A percentile compares a stretch with the other conserved stretches of the same genome.
These are phyloP conservation scores for Antechinus stuartii DNA, from an alignment of 2,113 vertebrate genomes.

Conservation along the genomic window DNA sequence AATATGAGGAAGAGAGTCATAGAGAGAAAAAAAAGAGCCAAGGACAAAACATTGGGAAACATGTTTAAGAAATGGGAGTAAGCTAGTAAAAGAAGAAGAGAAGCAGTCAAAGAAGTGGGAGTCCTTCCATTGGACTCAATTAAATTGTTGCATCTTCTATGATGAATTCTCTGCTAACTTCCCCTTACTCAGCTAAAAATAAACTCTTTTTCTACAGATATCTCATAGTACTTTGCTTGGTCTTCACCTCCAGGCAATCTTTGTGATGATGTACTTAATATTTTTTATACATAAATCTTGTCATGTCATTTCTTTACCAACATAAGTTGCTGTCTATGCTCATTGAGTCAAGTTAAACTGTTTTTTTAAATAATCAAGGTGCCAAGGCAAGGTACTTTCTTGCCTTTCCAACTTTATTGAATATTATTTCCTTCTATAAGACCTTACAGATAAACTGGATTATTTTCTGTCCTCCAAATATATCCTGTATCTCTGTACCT, in stretches of 20 bases:
- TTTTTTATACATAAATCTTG: neutral
- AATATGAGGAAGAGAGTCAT: neutral
- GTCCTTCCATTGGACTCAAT: neutral
- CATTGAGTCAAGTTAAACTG: neutral
- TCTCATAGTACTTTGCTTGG: neutral
- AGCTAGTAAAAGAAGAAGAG: neutral
- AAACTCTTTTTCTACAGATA: neutral
- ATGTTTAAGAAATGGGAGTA: neutral
- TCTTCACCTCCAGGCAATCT: neutral
- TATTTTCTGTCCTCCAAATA: neutral
- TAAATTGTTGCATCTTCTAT: neutral
- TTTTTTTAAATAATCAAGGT: neutral
- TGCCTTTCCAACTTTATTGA: slow-evolving; percentile 1
- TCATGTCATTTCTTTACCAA: neutral
- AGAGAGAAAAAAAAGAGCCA: neutral
- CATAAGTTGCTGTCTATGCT: neutral
- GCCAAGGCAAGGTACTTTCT: neutral
- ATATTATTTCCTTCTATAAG: slow-evolving; percentile 9
- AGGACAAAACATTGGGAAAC: neutral
- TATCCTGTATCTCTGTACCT: neutral
- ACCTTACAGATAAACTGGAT: slow-evolving; percentile 10
- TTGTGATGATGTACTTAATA: neutral
- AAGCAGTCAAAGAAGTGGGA: neutral
- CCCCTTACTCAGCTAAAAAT: neutral
- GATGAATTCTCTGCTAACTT: neutral